Base-by-base conservation (phyloP, 2,113 vertebrate genomes). In the Alectura lathami region DNA sequence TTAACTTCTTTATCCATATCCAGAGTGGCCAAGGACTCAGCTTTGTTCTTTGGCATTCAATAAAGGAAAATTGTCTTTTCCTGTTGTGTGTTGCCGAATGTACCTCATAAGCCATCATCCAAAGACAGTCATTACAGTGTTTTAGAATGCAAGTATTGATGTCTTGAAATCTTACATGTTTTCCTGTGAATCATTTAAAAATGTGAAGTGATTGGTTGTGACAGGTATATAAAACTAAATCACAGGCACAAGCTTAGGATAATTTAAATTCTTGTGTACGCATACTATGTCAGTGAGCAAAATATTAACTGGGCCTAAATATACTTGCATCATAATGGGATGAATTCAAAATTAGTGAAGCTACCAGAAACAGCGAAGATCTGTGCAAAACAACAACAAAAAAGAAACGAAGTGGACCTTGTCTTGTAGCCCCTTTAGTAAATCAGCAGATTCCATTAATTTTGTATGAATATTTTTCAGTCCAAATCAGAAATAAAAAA, bases 341-440 rank as follows among this genome's bases (percentile, higher is more conserved):
- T 74, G 34, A 50, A 27, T 56, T 94, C 11, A 78, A 60, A 81
- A 76, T 78, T 26, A 79, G 21, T 32, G 22, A 21, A 93, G 11
- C 17, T 76, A 17, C 43, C 70, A 68, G 47, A 3, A 47, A 32
- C 21, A 73, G 30, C 60, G 23, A 84, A 6, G 17, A 45, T 48
- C 68, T 3, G 11, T 64, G 32, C 20, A 76, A 92, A 78, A 60
- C 14, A 54, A 11, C 1, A 27, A 68, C 79, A 75, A 64, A 13
- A 60, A 2, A 0, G 27, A n/a, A n/a, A n/a, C n/a, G n/a, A n/a
- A 53, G 29, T 8, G 27, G 26, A 26, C 3, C 1, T n/a, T 75
- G 16, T 88, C 54, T 45, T 6, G 9, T 47, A 86, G 42, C 32
- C 43, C 4, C 6, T 16, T 13, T 40, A 30, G 13, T 84, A 88